phyloP scores from a whole-genome alignment of 2,797 vertebrate species.

The Gobio occitaniae region DNA sequence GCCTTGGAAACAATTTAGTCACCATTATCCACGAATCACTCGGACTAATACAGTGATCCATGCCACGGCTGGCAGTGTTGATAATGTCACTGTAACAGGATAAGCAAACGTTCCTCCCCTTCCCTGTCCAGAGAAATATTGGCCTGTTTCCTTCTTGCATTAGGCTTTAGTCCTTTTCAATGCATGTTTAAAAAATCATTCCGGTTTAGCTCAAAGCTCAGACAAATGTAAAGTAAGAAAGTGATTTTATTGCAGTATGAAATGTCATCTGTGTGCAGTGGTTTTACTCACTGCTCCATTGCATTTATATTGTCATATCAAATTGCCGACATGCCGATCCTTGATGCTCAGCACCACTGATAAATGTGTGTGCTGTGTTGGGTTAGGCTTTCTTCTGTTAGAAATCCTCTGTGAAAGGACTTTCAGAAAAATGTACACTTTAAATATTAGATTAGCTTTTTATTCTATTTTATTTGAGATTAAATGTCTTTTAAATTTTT shows the following conservation, averaged over 20 bases:
- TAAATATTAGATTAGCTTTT: not conserved
- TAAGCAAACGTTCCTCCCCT: not conserved
- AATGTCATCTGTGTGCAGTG: slow-evolving; percentile 37
- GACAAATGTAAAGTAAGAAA: slow-evolving; percentile 15
- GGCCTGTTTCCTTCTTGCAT: not conserved
- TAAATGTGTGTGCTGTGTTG: not conserved
- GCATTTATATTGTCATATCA: slow-evolving; percentile 11
- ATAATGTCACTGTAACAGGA: slow-evolving; percentile 16
- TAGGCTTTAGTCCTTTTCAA: slow-evolving; percentile 8
- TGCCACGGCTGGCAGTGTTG: not conserved
- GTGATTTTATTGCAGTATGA: slow-evolving; percentile 18
- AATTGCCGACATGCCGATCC: not conserved
- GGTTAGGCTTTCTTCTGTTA: not conserved
- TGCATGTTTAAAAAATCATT: slow-evolving; percentile 2
- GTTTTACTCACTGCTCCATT: slow-evolving; percentile 12
- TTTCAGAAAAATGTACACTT: not conserved
- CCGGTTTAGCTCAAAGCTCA: slow-evolving; percentile 20
- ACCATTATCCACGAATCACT: slow-evolving; percentile 34
- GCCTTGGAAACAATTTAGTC: slow-evolving; percentile 26
- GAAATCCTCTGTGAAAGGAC: not conserved
- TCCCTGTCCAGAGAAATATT: slow-evolving; percentile 22
- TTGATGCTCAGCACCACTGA: slow-evolving; percentile 11
- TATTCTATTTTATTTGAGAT: not conserved
- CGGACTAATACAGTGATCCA: not conserved
- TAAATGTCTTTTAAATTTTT: too few species aligned